Evolutionary conservation across 1,140 invertebrate species (phyloP).

Genomic region (Caerostris extrusa): DNA sequence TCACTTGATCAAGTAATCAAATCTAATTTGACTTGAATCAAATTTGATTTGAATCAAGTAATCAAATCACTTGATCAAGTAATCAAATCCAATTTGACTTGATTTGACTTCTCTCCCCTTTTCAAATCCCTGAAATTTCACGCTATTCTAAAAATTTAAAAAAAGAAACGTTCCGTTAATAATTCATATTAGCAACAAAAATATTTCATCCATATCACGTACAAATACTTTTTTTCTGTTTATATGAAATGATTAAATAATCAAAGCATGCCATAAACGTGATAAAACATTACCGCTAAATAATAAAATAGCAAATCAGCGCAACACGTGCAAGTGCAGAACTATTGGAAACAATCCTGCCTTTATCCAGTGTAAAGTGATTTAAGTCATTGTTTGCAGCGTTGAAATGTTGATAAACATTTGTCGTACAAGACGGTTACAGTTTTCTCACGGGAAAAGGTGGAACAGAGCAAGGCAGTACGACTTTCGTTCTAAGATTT

Average conservation of each 20-base stretch:
- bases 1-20: too few species aligned
- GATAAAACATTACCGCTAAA: not conserved
- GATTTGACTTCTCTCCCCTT: too few species aligned
- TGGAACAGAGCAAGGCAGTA: not conserved
- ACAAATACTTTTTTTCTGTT: not conserved
- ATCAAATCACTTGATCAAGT: too few species aligned
- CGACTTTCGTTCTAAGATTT: slow-evolving; percentile 13
- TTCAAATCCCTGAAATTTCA: too few species aligned
- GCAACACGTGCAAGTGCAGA: slow-evolving; percentile 19
- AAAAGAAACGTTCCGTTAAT: too few species aligned
- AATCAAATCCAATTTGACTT: too few species aligned
- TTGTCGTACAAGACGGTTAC: slow-evolving; percentile 2
- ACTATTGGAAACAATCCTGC: not conserved
- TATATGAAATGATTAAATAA: not conserved
- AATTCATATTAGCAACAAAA: too few species aligned
- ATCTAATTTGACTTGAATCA: too few species aligned
- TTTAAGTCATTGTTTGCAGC: not conserved
- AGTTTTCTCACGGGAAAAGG: not conserved
- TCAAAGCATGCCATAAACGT: not conserved
- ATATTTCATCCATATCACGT: too few species aligned
- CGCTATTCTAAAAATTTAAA: too few species aligned
- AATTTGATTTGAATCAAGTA: too few species aligned
- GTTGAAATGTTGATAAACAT: slow-evolving; percentile 37
- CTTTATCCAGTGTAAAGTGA: not conserved
- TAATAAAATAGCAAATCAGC: slow-evolving; percentile 14